Evolutionary conservation across 2,888 invertebrate species (phyloP).

Genomic region (Drosophila atripex): DNA sequence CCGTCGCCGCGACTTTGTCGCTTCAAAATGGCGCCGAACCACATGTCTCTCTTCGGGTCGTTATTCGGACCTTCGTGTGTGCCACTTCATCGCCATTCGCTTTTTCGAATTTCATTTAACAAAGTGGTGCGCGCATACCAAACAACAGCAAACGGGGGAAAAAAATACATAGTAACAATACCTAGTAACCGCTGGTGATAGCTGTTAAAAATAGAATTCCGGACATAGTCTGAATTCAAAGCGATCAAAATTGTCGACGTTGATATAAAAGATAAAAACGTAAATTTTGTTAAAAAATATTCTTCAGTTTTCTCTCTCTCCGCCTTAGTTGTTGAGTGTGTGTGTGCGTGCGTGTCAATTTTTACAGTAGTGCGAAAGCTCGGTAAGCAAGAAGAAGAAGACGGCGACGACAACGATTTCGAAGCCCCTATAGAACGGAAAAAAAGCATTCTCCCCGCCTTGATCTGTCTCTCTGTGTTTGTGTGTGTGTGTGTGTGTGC

Average conservation of each 20-base stretch:
- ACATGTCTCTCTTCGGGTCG: slow-evolving; percentile 59
- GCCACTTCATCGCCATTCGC: slow-evolving; percentile 62
- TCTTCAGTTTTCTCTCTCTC: slow-evolving; percentile 48
- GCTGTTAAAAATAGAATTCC: slow-evolving; percentile 63
- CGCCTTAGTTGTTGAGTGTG: slow-evolving; percentile 47
- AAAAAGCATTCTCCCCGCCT: slow-evolving; percentile 15
- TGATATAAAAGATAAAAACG: slow-evolving; percentile 45
- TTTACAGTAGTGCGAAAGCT: slow-evolving; percentile 50
- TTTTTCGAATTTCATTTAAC: slow-evolving; percentile 69
- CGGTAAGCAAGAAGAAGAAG: slow-evolving; percentile 29
- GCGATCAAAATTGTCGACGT: slow-evolving; percentile 59
- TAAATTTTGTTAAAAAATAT: slow-evolving; percentile 46
- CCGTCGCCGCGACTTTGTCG: slow-evolving; percentile 56
- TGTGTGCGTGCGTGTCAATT: slow-evolving; percentile 75
- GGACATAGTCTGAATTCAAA: slow-evolving; percentile 52
- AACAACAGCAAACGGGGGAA: slow-evolving; percentile 23
- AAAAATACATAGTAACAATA: slow-evolving; percentile 29
- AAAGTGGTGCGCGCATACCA: slow-evolving; percentile 71
- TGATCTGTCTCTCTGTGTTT: slow-evolving; percentile 16
- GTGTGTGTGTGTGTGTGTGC: slow-evolving; percentile 17
- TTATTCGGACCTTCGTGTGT: slow-evolving; percentile 53
- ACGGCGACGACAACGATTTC: neutral
- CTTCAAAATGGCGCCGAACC: slow-evolving; percentile 77
- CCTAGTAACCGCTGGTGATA: slow-evolving; percentile 73
- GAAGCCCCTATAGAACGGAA: slow-evolving; percentile 5